Base-by-base conservation (phyloP, 1,140 invertebrate genomes). In the fruit fly (Drosophila melanogaster) region DNA sequence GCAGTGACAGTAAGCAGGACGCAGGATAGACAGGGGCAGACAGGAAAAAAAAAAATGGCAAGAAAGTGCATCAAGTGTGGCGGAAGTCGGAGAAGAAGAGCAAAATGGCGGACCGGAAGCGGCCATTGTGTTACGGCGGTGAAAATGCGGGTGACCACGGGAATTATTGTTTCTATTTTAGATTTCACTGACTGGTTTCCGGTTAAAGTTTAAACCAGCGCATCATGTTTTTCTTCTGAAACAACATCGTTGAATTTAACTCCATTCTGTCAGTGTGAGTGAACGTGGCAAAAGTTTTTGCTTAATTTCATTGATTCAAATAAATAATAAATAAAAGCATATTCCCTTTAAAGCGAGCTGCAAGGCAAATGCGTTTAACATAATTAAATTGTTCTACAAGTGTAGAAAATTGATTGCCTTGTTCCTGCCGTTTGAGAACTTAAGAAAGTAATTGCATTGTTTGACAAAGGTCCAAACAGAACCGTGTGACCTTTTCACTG, bases 131-230 rank as follows among this genome's bases (percentile, higher is more conserved):
- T 66, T 46, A 51, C 62, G 50, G 40, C 37, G 57, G 19, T 33
- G 46, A 61, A 19, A 64, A 57, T 66, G 57, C 38, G 58, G 81
- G 56, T 75, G 61, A 73, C 56, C 69, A 59, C 83, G 83, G 83
- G 87, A 79, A 87, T 86, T 72, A 86, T 86, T 87, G 83, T 86
- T 83, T 87, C 76, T 77, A 87, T 87, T 76, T 80, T 55, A 61
- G 59, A 77, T 26, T 55, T 73, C 46, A 38, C 19, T 30, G 41
- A 19, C 71, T 66, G 53, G 54, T 58, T 41, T 44, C 43, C 37
- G 60, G 54, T 35, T 56, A 40, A 74, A 65, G 71, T 75, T 81
- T 78, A 73, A 49, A 47, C 40, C 49, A n/a, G 12, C 15, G 5
- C 10, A 19, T 54, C 35, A 15, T 22, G 14, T 40, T 46, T 37